A percentile compares a stretch with the other conserved stretches of the same genome.
phyloP scores from a whole-genome alignment of 2,888 invertebrate genomes.

The Homarus gammarus region DNA sequence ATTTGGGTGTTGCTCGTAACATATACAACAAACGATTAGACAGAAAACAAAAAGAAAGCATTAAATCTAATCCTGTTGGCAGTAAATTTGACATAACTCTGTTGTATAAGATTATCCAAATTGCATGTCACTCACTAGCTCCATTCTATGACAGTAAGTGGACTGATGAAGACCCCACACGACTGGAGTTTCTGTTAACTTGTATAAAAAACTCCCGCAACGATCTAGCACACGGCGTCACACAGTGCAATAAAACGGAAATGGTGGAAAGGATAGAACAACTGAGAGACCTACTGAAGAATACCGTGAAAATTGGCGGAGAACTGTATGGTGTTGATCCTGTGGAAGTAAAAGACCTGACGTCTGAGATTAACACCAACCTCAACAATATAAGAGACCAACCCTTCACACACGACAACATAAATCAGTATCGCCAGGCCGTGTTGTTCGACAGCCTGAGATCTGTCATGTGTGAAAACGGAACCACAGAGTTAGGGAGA shows the following conservation, averaged over 20 bases:
- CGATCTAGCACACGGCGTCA: constrained; percentile 11
- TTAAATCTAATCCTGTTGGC: constrained; percentile 9
- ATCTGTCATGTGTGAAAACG: constrained; percentile 3
- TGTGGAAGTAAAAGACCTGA: not conserved
- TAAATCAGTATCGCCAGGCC: constrained; percentile 24
- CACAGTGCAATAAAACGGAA: not conserved
- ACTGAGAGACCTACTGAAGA: constrained; percentile 15
- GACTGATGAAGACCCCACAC: not conserved
- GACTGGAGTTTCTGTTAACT: constrained; percentile 49
- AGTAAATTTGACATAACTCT: constrained; percentile 52
- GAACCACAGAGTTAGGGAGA: constrained; percentile 9
- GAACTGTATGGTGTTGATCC: constrained; percentile 10
- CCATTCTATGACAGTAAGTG: not conserved
- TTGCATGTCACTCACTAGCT: constrained; percentile 31
- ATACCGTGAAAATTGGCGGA: constrained; percentile 11
- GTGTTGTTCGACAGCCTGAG: constrained; percentile 30
- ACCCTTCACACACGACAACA: constrained; percentile 7
- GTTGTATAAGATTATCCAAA: constrained; percentile 30
- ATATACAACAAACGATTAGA: constrained; percentile 19
- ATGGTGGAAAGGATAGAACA: constrained; percentile 27
- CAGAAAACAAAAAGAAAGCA: constrained; percentile 10
- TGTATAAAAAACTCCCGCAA: constrained; percentile 39
- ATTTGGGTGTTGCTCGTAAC: not conserved
- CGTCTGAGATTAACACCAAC: not conserved
- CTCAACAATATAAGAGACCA: constrained; percentile 30